Evolutionary conservation across 2,888 invertebrate species (phyloP), one percentile per base, ranked within the genome.

Genomic region (Synergus laeviventris): DNA sequence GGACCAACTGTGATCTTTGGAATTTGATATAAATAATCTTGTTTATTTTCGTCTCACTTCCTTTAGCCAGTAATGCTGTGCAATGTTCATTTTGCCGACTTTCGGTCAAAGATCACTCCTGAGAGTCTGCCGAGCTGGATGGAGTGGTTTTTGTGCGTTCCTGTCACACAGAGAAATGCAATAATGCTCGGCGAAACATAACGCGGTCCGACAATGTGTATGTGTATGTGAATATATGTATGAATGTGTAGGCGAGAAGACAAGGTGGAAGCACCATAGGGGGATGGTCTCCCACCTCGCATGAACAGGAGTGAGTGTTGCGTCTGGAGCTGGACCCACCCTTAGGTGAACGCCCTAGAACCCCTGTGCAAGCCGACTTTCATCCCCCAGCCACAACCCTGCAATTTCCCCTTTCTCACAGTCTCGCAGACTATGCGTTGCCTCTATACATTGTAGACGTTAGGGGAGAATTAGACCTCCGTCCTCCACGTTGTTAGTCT

Each of bases 261-360:
- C 49, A 54, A 54, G 49, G 38, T 11, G 11, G 9, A 39, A 11
- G 42, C 14, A 42, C 14, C 14, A 12, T 42, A 14, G 42, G 42
- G 42, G 42, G 42, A 42, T 42, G 42, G 49, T 54, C 49, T 18
- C 49, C 49, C 49, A 54, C 49, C 49, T 54, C 49, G 49, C 18
- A 54, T 54, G 49, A 54, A 54, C 49, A 9, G 49, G 49, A 54
- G 49, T 54, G 87, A 86, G 86, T 87, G 87, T 87, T 87, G 87
- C 87, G 87, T 87, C 87, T 87, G 87, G 85, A 85, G 85, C 85
- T 86, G 86, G 87, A 87, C 85, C 87, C 87, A 86, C 86, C 87
- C 85, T 87, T 86, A 87, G 87, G 87, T 87, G 87, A 87, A 87
- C 81, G 87, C 86, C 87, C 87, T 87, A 83, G 85, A 87, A 86